Conservation (phyloP, 2,797 vertebrate species). For the Coendou prehensilis region DNA sequence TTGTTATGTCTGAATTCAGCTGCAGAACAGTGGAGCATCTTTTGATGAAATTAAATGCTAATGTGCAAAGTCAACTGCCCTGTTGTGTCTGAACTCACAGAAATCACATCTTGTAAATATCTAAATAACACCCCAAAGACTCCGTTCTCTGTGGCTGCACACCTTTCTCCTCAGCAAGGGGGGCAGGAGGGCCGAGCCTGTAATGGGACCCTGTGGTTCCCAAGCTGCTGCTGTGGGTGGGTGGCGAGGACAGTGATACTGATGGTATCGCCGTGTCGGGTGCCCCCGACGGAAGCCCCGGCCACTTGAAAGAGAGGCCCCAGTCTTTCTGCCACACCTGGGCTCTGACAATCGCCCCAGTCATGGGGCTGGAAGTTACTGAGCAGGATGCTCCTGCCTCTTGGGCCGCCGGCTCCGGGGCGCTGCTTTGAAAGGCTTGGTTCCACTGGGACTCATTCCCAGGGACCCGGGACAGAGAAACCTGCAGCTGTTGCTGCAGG, state of each 20-base stretch:
- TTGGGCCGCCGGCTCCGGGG: neutral
- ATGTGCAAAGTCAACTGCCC: neutral
- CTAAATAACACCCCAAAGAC: neutral
- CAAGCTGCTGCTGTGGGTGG: neutral
- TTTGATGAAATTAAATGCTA: conserved; percentile 29
- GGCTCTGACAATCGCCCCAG: conserved; percentile 75
- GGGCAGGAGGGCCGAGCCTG: neutral
- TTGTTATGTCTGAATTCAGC: neutral
- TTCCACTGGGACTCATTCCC: conserved; percentile 63
- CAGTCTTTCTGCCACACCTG: conserved; percentile 80
- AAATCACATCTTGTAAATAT: neutral
- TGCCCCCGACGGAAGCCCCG: conserved; percentile 63
- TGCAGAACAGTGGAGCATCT: neutral
- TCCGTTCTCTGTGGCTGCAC: neutral
- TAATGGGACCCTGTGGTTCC: neutral
- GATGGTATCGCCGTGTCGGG: conserved; percentile 61
- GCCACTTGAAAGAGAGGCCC: conserved; percentile 81
- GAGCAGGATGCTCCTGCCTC: conserved; percentile 70
- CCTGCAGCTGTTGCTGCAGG: conserved; percentile 43
- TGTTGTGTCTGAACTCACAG: neutral
- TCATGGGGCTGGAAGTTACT: neutral
- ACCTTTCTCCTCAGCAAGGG: neutral
- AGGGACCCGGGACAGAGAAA: neutral
- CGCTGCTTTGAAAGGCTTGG: conserved; percentile 75
- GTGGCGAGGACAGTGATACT: conserved; percentile 52